A percentile compares a stretch with the other conserved stretches of the same genome.
Evolutionary conservation across 2,113 vertebrate species (phyloP).

Genomic region (Sphyrna mokarran): DNA sequence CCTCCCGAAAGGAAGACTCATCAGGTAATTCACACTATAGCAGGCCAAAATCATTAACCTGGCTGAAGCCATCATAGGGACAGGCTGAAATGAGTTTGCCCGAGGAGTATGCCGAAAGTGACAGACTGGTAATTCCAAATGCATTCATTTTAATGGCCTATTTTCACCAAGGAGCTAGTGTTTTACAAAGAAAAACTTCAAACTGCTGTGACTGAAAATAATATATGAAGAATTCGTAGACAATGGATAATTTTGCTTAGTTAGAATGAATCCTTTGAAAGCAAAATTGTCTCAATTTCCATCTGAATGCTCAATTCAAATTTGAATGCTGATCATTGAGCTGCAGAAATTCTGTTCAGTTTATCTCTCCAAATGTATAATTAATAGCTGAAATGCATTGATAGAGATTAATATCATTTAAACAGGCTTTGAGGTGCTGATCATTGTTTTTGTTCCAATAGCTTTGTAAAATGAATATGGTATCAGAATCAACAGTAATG

Average conservation of each 20-base stretch:
- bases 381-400: background rate
- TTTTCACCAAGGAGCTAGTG: background rate
- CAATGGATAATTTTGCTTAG: background rate
- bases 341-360: background rate
- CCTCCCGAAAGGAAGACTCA: too few relatives aligned
- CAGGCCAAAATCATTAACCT: too few relatives aligned
- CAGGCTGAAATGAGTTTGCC: background rate
- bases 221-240: background rate
- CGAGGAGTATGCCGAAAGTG: background rate
- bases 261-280: background rate
- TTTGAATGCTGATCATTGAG: constrained; percentile 8
- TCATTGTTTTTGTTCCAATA: background rate
- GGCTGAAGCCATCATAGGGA: too few relatives aligned
- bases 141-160: background rate
- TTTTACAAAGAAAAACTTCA: background rate
- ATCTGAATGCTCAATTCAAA: background rate
- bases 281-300: background rate
- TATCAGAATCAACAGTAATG: background rate
- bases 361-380: constrained; percentile 26
- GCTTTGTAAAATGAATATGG: constrained; percentile 12
- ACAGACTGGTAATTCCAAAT: background rate
- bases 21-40: too few relatives aligned
- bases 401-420: background rate
- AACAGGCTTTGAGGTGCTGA: background rate
- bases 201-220: background rate